Percentiles rank a stretch among this genome's conserved stretches.
Evolutionary conservation across 2,797 vertebrate genomes (phyloP).

Genomic region (Menidia menidia): DNA sequence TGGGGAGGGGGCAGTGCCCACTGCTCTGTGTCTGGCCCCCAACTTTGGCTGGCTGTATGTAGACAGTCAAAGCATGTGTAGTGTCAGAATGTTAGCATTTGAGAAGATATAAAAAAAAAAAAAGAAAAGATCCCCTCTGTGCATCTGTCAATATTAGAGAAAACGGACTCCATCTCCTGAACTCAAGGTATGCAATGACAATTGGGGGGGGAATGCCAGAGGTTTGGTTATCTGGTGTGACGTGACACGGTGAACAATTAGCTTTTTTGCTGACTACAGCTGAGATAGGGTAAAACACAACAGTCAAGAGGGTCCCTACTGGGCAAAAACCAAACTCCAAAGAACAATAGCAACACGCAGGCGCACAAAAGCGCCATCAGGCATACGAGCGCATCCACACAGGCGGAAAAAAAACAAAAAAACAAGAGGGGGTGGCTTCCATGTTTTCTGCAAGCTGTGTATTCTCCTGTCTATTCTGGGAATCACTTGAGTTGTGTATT

Average conservation of each 20-base stretch:
- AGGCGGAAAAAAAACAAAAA: neutral
- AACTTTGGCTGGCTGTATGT: neutral
- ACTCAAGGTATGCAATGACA: conserved; percentile 10
- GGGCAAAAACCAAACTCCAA: conserved; percentile 23
- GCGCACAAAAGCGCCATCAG: conserved; percentile 19
- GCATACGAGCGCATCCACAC: conserved; percentile 9
- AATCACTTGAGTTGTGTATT: conserved; percentile 78
- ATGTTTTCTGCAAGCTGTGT: conserved; percentile 66
- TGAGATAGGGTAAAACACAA: conserved; percentile 35
- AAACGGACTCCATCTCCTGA: conserved; percentile 22
- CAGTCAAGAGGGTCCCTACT: conserved; percentile 44
- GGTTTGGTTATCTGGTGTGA: conserved; percentile 46
- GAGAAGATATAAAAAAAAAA: conserved; percentile 26
- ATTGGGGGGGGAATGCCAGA: conserved; percentile 11
- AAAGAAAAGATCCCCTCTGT: neutral
- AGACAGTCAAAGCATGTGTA: neutral
- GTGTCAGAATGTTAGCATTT: conserved; percentile 9
- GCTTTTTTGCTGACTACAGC: conserved; percentile 58
- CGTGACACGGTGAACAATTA: conserved; percentile 53
- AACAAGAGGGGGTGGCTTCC: conserved; percentile 42
- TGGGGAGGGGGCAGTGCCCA: conserved; percentile 47
- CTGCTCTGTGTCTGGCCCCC: conserved; percentile 43
- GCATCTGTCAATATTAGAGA: conserved; percentile 15
- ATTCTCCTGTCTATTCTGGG: conserved; percentile 81
- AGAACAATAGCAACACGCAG: conserved; percentile 57